A percentile compares a stretch with the other conserved stretches of the same genome.
These are phyloP conservation scores for Bergia sp. DNA, from an alignment of 92 coral and sea anemone genomes.

Conservation along the genomic window DNA sequence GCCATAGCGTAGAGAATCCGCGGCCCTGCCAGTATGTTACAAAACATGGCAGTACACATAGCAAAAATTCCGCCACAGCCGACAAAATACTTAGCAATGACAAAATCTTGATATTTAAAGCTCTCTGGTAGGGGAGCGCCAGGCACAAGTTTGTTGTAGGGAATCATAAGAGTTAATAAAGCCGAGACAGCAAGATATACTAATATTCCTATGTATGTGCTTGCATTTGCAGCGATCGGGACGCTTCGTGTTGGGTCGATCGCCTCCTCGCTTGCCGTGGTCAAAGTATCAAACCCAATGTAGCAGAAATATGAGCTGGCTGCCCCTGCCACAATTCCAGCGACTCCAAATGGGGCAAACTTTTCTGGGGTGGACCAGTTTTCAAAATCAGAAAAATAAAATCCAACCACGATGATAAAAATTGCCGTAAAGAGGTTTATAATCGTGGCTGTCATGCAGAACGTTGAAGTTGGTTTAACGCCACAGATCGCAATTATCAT, in stretches of 20 bases:
- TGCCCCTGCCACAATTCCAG: constrained; percentile 81
- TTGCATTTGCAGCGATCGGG: constrained; percentile 66
- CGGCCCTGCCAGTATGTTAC: constrained; percentile 72
- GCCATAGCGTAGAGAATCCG: constrained; percentile 87
- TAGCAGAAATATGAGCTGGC: constrained; percentile 81
- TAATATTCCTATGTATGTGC: constrained; percentile 79
- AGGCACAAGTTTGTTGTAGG: constrained; percentile 66
- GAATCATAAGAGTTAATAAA: constrained; percentile 77
- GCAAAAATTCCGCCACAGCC: constrained; percentile 86
- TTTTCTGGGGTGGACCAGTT: constrained; percentile 80
- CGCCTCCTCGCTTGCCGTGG: constrained; percentile 81
- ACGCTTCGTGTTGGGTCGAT: constrained; percentile 66
- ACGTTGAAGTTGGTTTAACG: constrained; percentile 68
- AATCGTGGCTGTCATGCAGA: constrained; percentile 70
- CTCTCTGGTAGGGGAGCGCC: constrained; percentile 69
- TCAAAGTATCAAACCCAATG: constrained; percentile 85
- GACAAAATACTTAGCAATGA: constrained; percentile 75
- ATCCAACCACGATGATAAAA: constrained; percentile 72
- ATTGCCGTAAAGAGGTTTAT: constrained; percentile 65
- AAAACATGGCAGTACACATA: constrained; percentile 69
- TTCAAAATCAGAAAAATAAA: constrained; percentile 72
- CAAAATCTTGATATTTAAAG: constrained; percentile 69
- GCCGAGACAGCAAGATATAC: constrained; percentile 75
- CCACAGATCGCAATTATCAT: constrained; percentile 66
- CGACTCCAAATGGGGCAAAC: constrained; percentile 82